phyloP scores from a whole-genome alignment of 2,888 invertebrate species.

The Apoderus coryli region DNA sequence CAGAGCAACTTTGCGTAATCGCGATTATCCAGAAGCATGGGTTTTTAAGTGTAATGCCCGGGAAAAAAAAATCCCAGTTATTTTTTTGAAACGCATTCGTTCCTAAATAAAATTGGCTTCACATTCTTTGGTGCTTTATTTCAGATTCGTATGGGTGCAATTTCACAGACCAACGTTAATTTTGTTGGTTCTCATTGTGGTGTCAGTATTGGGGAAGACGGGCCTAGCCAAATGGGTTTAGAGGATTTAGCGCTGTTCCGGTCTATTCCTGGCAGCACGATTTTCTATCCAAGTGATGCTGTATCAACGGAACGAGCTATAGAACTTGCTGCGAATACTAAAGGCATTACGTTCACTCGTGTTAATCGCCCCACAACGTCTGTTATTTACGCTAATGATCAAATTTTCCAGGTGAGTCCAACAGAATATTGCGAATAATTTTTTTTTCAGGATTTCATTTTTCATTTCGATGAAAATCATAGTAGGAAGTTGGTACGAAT shows the following conservation, averaged over 20 bases:
- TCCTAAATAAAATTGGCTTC: too few species aligned
- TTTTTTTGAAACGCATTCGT: too few species aligned
- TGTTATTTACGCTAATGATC: slow-evolving; percentile 75
- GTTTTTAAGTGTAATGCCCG: too few species aligned
- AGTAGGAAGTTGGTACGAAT: too few species aligned
- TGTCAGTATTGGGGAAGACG: slow-evolving; percentile 96
- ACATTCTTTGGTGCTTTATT: too few species aligned
- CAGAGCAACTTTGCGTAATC: too few species aligned
- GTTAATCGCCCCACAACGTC: slow-evolving; percentile 85
- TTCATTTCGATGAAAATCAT: slow-evolving; percentile 8
- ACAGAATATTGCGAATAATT: not conserved
- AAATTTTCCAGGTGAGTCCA: slow-evolving; percentile 54
- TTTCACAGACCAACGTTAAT: slow-evolving; percentile 95
- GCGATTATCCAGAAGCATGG: too few species aligned
- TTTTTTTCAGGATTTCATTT: too few species aligned
- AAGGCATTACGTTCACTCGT: slow-evolving; percentile 86
- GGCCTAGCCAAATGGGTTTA: slow-evolving; percentile 99
- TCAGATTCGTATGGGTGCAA: slow-evolving; percentile 96
- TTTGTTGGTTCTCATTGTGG: slow-evolving; percentile 96
- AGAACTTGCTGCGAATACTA: slow-evolving; percentile 89
- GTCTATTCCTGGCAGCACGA: slow-evolving; percentile 65
- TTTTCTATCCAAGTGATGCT: slow-evolving; percentile 81
- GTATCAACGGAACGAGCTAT: slow-evolving; percentile 89
- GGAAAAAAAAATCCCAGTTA: too few species aligned
- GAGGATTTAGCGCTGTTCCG: slow-evolving; percentile 96